Percentiles rank a stretch among this genome's conserved stretches.
These are phyloP conservation scores for Tauraco erythrolophus DNA, from an alignment of 2,113 vertebrate species.

Conservation along the genomic window DNA sequence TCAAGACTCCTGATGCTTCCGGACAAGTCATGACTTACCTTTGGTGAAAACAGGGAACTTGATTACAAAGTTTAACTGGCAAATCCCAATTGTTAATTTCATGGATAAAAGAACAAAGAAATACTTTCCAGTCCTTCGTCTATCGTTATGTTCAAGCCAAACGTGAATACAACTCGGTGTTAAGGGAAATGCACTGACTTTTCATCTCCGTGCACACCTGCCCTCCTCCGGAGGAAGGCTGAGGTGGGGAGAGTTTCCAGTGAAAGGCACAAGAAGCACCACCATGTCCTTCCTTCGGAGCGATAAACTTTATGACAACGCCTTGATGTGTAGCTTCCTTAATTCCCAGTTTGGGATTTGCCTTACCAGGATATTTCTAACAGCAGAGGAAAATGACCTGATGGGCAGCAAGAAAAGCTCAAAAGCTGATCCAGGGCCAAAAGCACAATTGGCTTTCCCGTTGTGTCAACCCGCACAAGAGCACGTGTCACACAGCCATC, in stretches of 20 bases:
- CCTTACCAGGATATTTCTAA: not conserved
- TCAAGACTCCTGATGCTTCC: not conserved
- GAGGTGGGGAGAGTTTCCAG: not conserved
- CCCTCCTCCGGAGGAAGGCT: not conserved
- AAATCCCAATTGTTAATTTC: not conserved
- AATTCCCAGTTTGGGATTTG: not conserved
- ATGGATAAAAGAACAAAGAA: not conserved
- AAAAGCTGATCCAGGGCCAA: not conserved
- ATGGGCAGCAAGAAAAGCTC: not conserved
- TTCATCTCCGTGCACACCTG: fast-evolving
- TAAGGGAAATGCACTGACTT: not conserved
- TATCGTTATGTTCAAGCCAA: not conserved
- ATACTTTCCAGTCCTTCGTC: not conserved
- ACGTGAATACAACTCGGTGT: not conserved
- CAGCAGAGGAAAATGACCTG: not conserved
- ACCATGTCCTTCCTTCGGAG: not conserved
- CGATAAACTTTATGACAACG: not conserved
- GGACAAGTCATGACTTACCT: not conserved
- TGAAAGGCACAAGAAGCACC: not conserved
- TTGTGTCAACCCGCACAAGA: not conserved
- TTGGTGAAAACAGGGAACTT: not conserved
- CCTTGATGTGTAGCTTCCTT: not conserved
- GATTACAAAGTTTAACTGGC: not conserved
- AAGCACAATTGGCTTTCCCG: fast-evolving
- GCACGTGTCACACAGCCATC: fast-evolving